Base-by-base conservation (phyloP, 2,113 vertebrate species). In the Mungos mungo region DNA sequence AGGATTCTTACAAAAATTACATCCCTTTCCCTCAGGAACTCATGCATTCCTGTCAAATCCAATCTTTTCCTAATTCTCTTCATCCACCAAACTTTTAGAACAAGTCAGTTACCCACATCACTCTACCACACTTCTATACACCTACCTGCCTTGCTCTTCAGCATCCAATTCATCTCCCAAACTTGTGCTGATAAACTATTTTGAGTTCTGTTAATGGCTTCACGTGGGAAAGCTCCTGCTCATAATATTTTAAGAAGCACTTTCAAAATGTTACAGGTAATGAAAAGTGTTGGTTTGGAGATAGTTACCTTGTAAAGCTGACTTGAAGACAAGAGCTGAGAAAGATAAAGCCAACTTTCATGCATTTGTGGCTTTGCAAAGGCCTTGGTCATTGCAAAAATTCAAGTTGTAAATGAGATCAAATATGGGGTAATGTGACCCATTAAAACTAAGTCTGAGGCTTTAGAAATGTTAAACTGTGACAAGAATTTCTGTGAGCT, bases 401-500 rank as follows among this genome's bases (percentile, higher is more conserved):
- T 66, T 93, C 41, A 66, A 83, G 6, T 69, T 47, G n/a, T 87
- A 95, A 93, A 41, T 71, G 21, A 68, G 63, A 88, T 45, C 25
- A 52, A 76, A 45, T 88, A 86, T 47, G 89, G 68, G 35, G 25
- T 85, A 85, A 80, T 57, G 45, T 50, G 57, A 50, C 8, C n/a
- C 65, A 89, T 60, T 72, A 8, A 93, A 91, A 97, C 91, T 71
- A 88, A 81, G 77, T 83, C 66, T 77, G 52, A 92, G 60, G 54
- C 63, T 93, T 95, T 71, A 60, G 54, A 12, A 31, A 35, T 92
- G 87, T 80, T 81, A 93, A 93, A 11, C 14, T 69, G 31, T 63
- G 33, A 74, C 93, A 96, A 92, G 25, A 50, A 92, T 89, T 83
- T 92, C 74, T 89, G 71, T 84, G 84, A 87, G 14, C 35, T 94